Conservation (phyloP, 2,888 invertebrate species). For the Ennomos quercinarius region DNA sequence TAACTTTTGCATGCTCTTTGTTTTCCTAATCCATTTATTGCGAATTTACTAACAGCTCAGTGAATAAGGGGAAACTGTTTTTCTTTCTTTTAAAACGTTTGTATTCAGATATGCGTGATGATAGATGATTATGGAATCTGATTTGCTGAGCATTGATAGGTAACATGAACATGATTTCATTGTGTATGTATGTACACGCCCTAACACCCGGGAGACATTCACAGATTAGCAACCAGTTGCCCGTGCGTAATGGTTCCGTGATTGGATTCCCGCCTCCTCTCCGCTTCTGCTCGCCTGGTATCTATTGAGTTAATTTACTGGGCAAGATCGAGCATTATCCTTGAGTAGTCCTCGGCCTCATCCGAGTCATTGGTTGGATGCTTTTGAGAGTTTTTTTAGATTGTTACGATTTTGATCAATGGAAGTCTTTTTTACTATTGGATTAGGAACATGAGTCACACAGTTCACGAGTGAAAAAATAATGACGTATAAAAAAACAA, state of each 20-base stretch:
- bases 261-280: conserved; percentile 73
- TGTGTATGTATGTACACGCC: conserved; percentile 11
- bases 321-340: conserved; percentile 45
- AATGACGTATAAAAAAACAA: no score
- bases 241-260: conserved; percentile 64
- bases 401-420: no score
- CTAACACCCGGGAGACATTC: conserved; percentile 18
- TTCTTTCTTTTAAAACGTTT: no score
- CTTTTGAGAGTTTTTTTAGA: conserved; percentile 1
- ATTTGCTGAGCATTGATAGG: no score
- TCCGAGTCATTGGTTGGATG: conserved; percentile 11
- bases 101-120: no score
- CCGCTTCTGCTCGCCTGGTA: conserved; percentile 64
- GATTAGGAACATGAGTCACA: no score
- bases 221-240: conserved; percentile 28
- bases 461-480: no score
- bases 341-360: conserved; percentile 18
- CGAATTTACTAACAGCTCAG: conserved; percentile 3
- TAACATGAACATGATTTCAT: conserved; percentile 9
- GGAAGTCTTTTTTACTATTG: no score
- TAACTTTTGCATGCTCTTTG: conserved; percentile 33
- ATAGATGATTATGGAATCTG: no score
- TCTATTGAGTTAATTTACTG: conserved; percentile 67
- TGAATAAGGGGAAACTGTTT: neutral
- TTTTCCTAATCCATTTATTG: conserved; percentile 13